These are phyloP conservation scores for Himalopsyche phryganea DNA, from an alignment of 1,140 invertebrate genomes.

Conservation along the genomic window DNA sequence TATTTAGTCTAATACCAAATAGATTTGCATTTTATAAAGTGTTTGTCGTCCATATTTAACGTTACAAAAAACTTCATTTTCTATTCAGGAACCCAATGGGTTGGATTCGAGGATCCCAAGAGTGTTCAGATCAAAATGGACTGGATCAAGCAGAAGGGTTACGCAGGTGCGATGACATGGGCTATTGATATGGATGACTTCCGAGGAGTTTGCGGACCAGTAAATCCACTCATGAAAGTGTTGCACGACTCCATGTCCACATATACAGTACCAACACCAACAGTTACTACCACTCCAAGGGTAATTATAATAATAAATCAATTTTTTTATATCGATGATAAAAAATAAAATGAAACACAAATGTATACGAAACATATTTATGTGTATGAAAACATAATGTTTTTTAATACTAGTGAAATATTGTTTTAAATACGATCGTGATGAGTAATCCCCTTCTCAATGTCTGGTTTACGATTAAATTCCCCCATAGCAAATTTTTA, in stretches of 20 bases:
- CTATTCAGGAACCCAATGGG: conserved; percentile 73
- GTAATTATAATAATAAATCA: conserved; percentile 49
- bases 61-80: neutral
- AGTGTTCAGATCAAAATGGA: conserved; percentile 86
- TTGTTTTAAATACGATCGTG: too few species aligned
- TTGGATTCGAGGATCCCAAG: conserved; percentile 81
- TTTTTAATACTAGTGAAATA: too few species aligned
- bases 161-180: conserved; percentile 86
- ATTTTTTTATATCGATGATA: too few species aligned
- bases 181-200: conserved; percentile 88
- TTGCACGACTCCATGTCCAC: conserved; percentile 69
- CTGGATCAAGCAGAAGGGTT: conserved; percentile 75
- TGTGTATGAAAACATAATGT: too few species aligned
- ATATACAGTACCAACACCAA: conserved; percentile 69
- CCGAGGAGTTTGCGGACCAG: conserved; percentile 68
- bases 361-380: too few species aligned
- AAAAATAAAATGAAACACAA: too few species aligned
- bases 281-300: conserved; percentile 64
- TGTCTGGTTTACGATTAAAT: too few species aligned
- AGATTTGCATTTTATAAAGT: too few species aligned
- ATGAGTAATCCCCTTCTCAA: too few species aligned
- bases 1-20: too few species aligned
- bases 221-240: conserved; percentile 68
- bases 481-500: too few species aligned
- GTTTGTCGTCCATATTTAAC: too few species aligned